A percentile compares a stretch with the other conserved stretches of the same genome.
These are phyloP conservation scores for Rhimphoctona megacephalus DNA, from an alignment of 2,888 invertebrate genomes.

Conservation along the genomic window DNA sequence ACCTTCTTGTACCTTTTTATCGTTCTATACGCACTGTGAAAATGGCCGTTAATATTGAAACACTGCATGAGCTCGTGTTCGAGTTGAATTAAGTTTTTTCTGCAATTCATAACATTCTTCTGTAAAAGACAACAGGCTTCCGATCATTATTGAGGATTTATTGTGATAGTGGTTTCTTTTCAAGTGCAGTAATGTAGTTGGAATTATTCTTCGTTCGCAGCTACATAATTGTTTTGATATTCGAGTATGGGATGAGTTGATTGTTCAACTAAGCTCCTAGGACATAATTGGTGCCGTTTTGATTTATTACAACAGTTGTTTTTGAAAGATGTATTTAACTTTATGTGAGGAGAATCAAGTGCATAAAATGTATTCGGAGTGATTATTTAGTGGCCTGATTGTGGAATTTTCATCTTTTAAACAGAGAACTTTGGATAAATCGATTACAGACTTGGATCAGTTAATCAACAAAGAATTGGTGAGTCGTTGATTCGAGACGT, in stretches of 20 bases:
- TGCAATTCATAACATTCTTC: neutral
- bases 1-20: constrained; percentile 24
- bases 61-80: neutral
- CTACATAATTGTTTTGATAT: neutral
- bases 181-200: neutral
- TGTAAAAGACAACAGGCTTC: neutral
- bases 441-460: constrained; percentile 7
- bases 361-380: constrained; percentile 27
- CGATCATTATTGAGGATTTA: neutral
- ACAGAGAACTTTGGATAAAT: constrained; percentile 54
- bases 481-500: constrained; percentile 42
- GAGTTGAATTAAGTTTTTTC: neutral
- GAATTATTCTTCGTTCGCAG: neutral
- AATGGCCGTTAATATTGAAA: constrained; percentile 42
- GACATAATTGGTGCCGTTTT: neutral
- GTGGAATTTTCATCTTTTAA: neutral
- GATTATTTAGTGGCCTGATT: constrained; percentile 28
- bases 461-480: constrained; percentile 42
- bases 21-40: constrained; percentile 8
- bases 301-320: neutral
- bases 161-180: neutral
- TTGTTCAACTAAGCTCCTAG: neutral
- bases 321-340: neutral
- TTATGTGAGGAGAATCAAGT: constrained; percentile 1
- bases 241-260: neutral